phyloP scores from a whole-genome alignment of 2,888 invertebrate species.

The Heliconius ismenius region DNA sequence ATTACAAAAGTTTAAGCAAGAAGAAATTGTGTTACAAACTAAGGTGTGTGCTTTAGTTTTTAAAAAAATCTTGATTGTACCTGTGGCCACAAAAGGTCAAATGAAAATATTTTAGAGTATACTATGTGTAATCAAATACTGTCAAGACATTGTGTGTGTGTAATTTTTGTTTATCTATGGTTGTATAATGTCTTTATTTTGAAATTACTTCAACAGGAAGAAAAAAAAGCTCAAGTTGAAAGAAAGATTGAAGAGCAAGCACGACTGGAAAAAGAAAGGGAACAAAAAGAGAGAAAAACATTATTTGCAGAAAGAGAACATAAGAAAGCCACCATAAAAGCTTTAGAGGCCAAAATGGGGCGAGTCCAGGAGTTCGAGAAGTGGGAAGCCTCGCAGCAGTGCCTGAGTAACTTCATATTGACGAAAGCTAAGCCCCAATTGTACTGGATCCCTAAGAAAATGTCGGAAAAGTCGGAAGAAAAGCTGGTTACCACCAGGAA shows the following conservation, averaged over 20 bases:
- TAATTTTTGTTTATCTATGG: background rate
- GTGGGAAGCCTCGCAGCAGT: constrained; percentile 89
- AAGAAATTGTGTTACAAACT: constrained; percentile 93
- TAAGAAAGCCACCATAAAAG: constrained; percentile 93
- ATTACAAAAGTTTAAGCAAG: constrained; percentile 96
- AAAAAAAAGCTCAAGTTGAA: constrained; percentile 89
- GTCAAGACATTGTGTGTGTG: too few species aligned
- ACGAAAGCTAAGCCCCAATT: constrained; percentile 93
- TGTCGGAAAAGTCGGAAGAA: constrained; percentile 86
- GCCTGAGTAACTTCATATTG: constrained; percentile 90
- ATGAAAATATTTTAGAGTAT: background rate
- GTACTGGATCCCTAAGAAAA: constrained; percentile 92
- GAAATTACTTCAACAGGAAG: constrained; percentile 60
- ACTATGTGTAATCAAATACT: too few species aligned
- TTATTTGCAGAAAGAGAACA: constrained; percentile 92
- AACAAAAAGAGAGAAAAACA: constrained; percentile 91
- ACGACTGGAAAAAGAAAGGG: constrained; percentile 89
- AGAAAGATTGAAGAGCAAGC: constrained; percentile 96
- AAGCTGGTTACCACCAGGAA: constrained; percentile 84
- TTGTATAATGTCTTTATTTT: background rate
- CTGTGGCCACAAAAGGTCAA: background rate
- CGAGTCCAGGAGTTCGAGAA: constrained; percentile 93
- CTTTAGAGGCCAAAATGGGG: constrained; percentile 94
- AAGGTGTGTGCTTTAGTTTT: constrained; percentile 72
- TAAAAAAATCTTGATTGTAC: background rate